A percentile compares a stretch with the other conserved stretches of the same genome.
Conservation (phyloP, 1,140 invertebrate genomes). For the Drosophila teissieri region DNA sequence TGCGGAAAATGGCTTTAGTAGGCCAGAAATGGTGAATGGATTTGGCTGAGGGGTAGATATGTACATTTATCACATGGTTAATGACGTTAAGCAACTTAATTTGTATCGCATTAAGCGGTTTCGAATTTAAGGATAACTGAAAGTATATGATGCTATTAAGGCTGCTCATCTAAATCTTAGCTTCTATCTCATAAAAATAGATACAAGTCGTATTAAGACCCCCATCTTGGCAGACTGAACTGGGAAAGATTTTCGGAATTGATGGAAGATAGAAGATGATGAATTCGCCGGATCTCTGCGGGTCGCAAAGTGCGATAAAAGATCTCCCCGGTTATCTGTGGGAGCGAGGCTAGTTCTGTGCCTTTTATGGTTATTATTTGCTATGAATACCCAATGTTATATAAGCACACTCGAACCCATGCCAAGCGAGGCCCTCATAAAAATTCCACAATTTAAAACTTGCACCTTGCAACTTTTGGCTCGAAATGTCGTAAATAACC, state of each 20-base stretch:
- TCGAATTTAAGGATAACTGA: too few species aligned
- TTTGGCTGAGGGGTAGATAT: not conserved
- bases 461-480: constrained; percentile 82
- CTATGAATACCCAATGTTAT: constrained; percentile 62
- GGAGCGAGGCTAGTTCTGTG: constrained; percentile 26
- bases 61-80: not conserved
- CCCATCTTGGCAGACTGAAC: not conserved
- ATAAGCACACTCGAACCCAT: constrained; percentile 49
- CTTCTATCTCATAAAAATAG: not conserved
- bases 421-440: constrained; percentile 51
- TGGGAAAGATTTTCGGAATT: constrained; percentile 24
- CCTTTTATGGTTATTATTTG: constrained; percentile 45
- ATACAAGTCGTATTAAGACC: not conserved
- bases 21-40: constrained; percentile 10
- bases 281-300: constrained; percentile 48
- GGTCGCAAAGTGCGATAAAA: constrained; percentile 27
- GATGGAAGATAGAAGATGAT: constrained; percentile 34
- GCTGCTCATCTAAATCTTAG: not conserved
- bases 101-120: not conserved
- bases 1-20: constrained; percentile 28
- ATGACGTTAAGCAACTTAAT: not conserved
- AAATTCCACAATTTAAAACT: constrained; percentile 80
- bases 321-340: constrained; percentile 17
- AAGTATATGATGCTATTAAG: not conserved
- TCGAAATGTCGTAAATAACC: constrained; percentile 76